A percentile compares a stretch with the other conserved stretches of the same genome.
Conservation (phyloP, 2,113 vertebrate species). For the Corythaixoides concolor region DNA sequence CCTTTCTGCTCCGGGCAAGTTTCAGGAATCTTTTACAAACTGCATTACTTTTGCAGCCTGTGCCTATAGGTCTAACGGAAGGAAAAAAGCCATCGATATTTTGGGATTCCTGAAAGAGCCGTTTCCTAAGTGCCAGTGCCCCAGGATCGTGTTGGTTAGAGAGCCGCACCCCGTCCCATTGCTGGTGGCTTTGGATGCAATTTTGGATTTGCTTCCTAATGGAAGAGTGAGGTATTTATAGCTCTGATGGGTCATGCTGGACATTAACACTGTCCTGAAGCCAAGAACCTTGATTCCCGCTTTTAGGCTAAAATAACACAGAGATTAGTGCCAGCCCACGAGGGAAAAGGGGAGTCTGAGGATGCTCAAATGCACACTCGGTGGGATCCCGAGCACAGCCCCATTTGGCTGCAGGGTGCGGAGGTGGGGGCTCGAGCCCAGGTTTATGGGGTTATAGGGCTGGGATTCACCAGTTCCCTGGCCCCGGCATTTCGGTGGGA, state of each 20-base stretch:
- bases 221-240: not conserved
- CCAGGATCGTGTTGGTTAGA: not conserved
- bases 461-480: not conserved
- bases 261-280: not conserved
- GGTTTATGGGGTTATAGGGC: not conserved
- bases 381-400: not conserved
- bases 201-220: not conserved
- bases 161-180: fast-evolving
- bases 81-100: not conserved
- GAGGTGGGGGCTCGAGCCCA: fast-evolving
- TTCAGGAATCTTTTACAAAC: not conserved
- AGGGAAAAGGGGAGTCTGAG: not conserved
- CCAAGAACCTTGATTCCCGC: not conserved
- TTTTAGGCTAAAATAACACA: not conserved
- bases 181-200: not conserved
- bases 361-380: fast-evolving
- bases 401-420: not conserved
- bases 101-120: not conserved
- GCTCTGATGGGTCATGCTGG: not conserved
- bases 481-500: fast-evolving
- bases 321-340: not conserved
- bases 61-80: not conserved
- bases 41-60: not conserved
- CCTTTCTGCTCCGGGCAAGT: not conserved
- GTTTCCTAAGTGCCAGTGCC: not conserved